Conservation (phyloP, 2,113 vertebrate species). For the Ahaetulla prasina region DNA sequence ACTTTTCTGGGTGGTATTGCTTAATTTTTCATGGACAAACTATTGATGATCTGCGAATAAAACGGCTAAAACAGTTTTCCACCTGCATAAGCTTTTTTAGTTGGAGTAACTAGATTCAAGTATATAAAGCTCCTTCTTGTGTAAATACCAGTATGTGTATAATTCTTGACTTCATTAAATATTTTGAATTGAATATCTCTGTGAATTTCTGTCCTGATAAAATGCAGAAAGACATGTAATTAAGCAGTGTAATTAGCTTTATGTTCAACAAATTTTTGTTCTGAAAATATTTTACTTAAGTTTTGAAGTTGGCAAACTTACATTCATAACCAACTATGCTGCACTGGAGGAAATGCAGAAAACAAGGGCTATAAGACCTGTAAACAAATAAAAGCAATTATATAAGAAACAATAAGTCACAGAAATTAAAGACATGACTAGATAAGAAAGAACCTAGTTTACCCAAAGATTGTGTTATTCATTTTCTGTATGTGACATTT, state of each 20-base stretch:
- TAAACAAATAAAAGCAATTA: neutral
- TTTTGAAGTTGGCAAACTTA: neutral
- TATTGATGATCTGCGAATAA: neutral
- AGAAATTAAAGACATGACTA: neutral
- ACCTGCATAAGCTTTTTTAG: neutral
- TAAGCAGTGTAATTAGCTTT: neutral
- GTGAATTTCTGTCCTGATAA: neutral
- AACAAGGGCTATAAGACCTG: neutral
- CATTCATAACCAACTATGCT: neutral
- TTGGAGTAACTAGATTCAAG: neutral
- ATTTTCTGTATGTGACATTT: neutral
- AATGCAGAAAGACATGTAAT: neutral
- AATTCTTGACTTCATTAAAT: neutral
- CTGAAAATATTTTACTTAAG: neutral
- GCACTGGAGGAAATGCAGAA: neutral
- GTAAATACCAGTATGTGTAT: neutral
- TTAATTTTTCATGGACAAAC: neutral
- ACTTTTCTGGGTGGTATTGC: neutral
- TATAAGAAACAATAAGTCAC: neutral
- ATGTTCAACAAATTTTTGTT: neutral
- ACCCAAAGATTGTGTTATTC: neutral
- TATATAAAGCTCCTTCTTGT: neutral
- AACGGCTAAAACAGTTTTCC: neutral
- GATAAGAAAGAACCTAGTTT: neutral
- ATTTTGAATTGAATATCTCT: neutral